phyloP scores from a whole-genome alignment of 1,140 invertebrate species.

The Diabrotica virgifera region DNA sequence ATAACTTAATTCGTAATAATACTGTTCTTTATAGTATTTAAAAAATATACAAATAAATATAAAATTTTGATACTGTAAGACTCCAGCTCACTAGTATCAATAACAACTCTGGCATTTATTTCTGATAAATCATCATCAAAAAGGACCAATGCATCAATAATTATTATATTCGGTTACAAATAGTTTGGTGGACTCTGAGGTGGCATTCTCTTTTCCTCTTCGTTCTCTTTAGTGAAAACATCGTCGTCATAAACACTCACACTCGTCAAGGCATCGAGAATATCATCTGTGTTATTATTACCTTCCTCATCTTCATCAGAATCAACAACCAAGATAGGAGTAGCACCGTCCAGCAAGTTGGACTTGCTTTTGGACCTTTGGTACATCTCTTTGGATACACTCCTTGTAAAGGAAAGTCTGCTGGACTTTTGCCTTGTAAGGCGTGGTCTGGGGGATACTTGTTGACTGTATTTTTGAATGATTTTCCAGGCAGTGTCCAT shows the following conservation, averaged over 20 bases:
- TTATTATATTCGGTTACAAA: neutral
- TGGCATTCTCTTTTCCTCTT: conserved; percentile 27
- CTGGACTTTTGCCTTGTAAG: conserved; percentile 56
- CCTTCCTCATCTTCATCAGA: conserved; percentile 46
- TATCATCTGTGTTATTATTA: conserved; percentile 26
- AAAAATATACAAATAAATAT: no score
- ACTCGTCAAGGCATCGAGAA: conserved; percentile 29
- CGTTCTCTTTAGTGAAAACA: conserved; percentile 31
- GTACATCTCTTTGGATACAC: conserved; percentile 62
- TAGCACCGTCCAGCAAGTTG: conserved; percentile 64
- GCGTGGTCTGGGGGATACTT: conserved; percentile 49
- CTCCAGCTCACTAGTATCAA: no score
- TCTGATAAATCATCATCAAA: no score
- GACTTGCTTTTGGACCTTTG: conserved; percentile 58
- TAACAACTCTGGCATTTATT: no score
- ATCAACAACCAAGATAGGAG: conserved; percentile 62
- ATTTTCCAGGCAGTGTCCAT: conserved; percentile 74
- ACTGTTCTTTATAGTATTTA: no score
- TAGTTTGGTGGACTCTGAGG: conserved; percentile 19
- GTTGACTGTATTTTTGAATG: conserved; percentile 66
- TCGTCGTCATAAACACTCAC: conserved; percentile 27
- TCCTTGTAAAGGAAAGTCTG: conserved; percentile 66
- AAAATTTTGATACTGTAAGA: no score
- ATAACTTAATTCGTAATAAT: no score
- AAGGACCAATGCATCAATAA: no score